Conservation (phyloP, 92 coral and sea anemone species). For the Parazoanthus atlanticus region DNA sequence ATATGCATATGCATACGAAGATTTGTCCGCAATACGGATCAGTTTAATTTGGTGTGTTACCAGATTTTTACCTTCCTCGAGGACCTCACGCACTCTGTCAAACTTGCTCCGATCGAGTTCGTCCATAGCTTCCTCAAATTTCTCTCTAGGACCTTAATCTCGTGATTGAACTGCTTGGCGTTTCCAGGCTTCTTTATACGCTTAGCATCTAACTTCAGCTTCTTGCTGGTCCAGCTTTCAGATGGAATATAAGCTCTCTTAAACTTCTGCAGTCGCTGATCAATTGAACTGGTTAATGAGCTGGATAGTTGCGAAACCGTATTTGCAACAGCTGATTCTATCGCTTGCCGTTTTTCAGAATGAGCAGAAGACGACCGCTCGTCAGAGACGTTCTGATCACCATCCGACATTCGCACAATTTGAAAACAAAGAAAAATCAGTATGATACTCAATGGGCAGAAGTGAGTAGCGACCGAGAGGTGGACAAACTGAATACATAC, state of each 20-base stretch:
- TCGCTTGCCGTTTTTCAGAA: neutral
- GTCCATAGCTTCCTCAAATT: slow-evolving; percentile 7
- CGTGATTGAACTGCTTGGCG: neutral
- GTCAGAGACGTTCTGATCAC: too few species aligned
- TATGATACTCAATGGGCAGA: too few species aligned
- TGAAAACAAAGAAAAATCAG: too few species aligned
- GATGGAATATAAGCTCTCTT: neutral
- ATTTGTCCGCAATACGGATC: slow-evolving; percentile 27
- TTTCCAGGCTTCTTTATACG: neutral
- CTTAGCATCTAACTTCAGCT: neutral
- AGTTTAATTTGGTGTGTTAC: neutral
- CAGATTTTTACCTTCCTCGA: neutral
- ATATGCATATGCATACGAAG: too few species aligned
- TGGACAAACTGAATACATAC: too few species aligned
- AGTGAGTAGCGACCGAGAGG: too few species aligned
- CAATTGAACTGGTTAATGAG: neutral
- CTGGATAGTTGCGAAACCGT: neutral
- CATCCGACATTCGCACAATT: too few species aligned
- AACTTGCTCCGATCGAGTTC: slow-evolving; percentile 4
- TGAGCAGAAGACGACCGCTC: too few species aligned
- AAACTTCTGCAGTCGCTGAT: neutral
- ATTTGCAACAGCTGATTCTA: neutral
- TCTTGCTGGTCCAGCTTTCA: neutral
- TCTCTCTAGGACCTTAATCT: neutral
- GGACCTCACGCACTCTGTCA: slow-evolving; percentile 11